These are phyloP conservation scores for Lacerta agilis DNA, from an alignment of 2,797 vertebrate species.

Conservation along the genomic window DNA sequence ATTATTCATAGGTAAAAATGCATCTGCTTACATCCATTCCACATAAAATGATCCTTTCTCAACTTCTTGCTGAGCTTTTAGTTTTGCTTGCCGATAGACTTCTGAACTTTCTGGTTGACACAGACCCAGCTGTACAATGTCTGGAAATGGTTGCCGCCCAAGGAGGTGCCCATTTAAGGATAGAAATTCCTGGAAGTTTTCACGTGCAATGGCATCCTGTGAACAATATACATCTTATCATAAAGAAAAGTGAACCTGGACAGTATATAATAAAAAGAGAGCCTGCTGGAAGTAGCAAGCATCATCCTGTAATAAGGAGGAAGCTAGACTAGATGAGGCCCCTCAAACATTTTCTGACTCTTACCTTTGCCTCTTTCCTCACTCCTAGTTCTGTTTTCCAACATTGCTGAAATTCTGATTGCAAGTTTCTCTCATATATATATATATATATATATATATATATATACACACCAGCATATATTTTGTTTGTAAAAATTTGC, in stretches of 20 bases:
- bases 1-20: neutral
- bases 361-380: neutral
- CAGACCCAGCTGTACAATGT: constrained; percentile 93
- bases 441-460: no score
- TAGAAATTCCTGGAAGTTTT: constrained; percentile 97
- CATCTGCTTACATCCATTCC: constrained; percentile 90
- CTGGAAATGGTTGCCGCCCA: constrained; percentile 90
- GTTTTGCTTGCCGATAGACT: constrained; percentile 90
- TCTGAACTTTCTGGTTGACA: constrained; percentile 88
- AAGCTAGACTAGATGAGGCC: neutral
- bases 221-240: constrained; percentile 50
- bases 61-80: constrained; percentile 80
- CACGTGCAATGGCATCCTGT: constrained; percentile 87
- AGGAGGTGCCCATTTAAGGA: constrained; percentile 94
- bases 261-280: neutral
- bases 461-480: neutral
- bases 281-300: no score
- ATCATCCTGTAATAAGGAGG: neutral
- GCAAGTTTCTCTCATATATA: neutral
- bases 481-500: neutral
- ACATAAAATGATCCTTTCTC: constrained; percentile 86
- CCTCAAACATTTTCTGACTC: neutral
- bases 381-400: neutral
- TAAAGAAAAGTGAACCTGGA: constrained; percentile 36
- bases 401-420: neutral